Evolutionary conservation across 2,888 invertebrate genomes (phyloP).

Genomic region (Cremastinae sp.): DNA sequence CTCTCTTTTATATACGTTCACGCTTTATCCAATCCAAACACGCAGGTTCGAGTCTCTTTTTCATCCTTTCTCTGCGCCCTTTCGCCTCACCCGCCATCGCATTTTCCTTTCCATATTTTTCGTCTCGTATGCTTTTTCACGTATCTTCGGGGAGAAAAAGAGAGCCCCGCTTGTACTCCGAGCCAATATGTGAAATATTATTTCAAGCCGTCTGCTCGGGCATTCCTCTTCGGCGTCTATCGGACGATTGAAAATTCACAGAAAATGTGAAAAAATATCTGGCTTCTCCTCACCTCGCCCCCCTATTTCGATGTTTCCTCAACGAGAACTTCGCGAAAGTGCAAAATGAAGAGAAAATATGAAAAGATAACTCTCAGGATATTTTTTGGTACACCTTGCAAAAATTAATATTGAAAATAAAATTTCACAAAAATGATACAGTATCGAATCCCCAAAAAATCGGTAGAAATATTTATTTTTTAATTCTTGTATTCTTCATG

Average conservation of each 20-base stretch:
- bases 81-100: neutral
- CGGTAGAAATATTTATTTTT: no score
- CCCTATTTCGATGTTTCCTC: neutral
- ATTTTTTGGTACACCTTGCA: no score
- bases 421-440: no score
- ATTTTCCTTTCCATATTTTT: slow-evolving; percentile 42
- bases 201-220: slow-evolving; percentile 47
- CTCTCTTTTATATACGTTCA: slow-evolving; percentile 36
- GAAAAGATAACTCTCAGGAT: no score
- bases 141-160: slow-evolving; percentile 13
- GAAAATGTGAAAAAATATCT: neutral
- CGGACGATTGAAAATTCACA: slow-evolving; percentile 41
- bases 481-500: no score
- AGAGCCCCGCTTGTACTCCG: slow-evolving; percentile 21
- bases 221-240: slow-evolving; percentile 25
- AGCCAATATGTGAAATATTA: slow-evolving; percentile 58
- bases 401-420: no score
- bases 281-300: neutral
- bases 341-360: no score
- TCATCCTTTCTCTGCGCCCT: neutral
- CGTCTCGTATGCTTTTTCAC: slow-evolving; percentile 31
- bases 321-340: no score
- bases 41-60: slow-evolving; percentile 17
- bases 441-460: no score
- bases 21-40: slow-evolving; percentile 31